These are phyloP conservation scores for Montipora foliosa DNA, from an alignment of 64 coral and sea anemone genomes.

Conservation along the genomic window DNA sequence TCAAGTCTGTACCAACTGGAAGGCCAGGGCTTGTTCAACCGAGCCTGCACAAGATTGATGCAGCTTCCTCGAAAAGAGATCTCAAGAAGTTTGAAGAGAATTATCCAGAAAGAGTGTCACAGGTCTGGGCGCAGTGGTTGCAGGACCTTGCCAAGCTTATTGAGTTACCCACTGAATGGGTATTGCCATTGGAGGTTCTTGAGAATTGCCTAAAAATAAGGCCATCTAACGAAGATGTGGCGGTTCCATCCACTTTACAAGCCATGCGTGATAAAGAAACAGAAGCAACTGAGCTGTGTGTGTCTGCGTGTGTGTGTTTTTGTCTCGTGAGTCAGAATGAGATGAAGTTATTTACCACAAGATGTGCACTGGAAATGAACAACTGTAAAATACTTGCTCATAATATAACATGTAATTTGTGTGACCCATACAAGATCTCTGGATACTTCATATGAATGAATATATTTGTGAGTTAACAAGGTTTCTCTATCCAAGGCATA, in stretches of 20 bases:
- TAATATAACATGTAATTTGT: no score
- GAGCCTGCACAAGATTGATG: background rate
- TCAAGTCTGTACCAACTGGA: constrained; percentile 4
- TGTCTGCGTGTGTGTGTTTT: background rate
- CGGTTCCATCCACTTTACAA: background rate
- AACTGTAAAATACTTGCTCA: no score
- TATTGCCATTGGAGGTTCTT: background rate
- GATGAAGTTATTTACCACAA: no score
- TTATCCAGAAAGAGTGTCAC: background rate
- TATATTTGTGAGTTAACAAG: no score
- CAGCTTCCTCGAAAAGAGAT: constrained; percentile 1
- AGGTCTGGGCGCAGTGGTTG: background rate
- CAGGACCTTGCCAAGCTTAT: background rate
- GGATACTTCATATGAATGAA: no score
- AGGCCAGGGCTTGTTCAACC: background rate
- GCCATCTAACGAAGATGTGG: background rate
- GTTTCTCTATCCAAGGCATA: no score
- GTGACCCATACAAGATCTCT: no score
- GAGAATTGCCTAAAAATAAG: background rate
- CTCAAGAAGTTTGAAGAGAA: constrained; percentile 1
- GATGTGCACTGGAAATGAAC: no score
- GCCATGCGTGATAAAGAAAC: constrained; percentile 23
- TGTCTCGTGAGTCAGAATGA: no score
- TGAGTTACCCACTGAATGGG: background rate
- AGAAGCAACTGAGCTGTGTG: background rate